Percentiles rank a stretch among this genome's conserved stretches.
phyloP scores from a whole-genome alignment of 2,797 vertebrate genomes.

The Gallinago stenura region DNA sequence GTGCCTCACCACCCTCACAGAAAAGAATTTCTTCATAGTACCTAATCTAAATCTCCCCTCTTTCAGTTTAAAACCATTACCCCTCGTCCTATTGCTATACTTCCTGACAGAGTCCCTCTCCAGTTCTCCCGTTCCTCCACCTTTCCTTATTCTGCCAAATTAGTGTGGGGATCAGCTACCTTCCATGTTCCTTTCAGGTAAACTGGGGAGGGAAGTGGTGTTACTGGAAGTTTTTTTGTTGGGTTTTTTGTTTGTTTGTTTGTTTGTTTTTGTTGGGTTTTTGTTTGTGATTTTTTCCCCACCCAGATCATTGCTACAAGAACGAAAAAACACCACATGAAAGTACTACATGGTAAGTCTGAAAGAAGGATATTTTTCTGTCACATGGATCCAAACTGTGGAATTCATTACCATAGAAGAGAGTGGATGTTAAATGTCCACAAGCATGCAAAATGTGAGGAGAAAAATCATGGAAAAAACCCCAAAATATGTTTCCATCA shows the following conservation, averaged over 20 bases:
- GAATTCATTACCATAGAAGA: not conserved
- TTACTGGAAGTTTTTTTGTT: not conserved
- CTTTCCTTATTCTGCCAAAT: not conserved
- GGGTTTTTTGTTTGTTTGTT: too few relatives aligned
- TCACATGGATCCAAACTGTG: not conserved
- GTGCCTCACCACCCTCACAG: too few relatives aligned
- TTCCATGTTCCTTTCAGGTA: not conserved
- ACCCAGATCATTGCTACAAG: not conserved
- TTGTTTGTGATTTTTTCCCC: not conserved
- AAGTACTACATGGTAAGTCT: not conserved
- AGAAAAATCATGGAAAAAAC: not conserved
- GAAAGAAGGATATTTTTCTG: not conserved
- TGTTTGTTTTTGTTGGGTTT: not conserved
- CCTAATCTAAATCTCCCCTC: too few relatives aligned
- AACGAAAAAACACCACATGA: not conserved
- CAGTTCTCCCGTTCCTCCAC: too few relatives aligned
- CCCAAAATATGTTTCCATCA: not conserved
- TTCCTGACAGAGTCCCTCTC: too few relatives aligned
- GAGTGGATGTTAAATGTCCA: not conserved
- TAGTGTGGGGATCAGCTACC: not conserved
- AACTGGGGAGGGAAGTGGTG: not conserved
- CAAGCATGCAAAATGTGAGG: not conserved
- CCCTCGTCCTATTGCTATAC: too few relatives aligned
- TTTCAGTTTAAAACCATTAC: too few relatives aligned
- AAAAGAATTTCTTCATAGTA: too few relatives aligned